These are phyloP conservation scores for Poeciliopsis presidionis DNA, from an alignment of 2,797 vertebrate genomes.

Conservation along the genomic window DNA sequence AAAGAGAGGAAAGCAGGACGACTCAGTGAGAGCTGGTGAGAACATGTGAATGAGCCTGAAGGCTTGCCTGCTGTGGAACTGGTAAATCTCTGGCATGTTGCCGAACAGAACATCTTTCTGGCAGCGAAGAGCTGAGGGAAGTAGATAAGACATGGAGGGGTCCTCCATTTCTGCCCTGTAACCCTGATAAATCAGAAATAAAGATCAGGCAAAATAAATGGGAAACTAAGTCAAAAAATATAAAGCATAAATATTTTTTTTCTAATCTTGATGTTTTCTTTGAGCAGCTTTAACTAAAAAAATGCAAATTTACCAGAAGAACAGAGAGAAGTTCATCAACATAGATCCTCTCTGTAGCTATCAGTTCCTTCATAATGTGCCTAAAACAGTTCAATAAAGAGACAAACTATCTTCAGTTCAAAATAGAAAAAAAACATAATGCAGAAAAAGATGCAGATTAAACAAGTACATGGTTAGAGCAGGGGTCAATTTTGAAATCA, in stretches of 20 bases:
- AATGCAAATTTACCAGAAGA: conserved; percentile 84
- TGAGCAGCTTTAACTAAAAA: not conserved
- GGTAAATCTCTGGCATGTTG: conserved; percentile 97
- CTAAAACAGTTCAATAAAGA: conserved; percentile 66
- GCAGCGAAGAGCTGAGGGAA: conserved; percentile 87
- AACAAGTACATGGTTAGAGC: not conserved
- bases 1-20: conserved; percentile 22
- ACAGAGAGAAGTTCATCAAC: conserved; percentile 93
- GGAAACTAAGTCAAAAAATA: not conserved
- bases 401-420: not conserved
- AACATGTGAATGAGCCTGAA: conserved; percentile 22
- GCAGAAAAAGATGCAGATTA: not conserved
- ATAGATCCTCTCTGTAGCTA: conserved; percentile 93
- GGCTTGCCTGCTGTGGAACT: conserved; percentile 94
- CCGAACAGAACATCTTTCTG: conserved; percentile 94
- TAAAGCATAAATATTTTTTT: not conserved
- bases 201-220: not conserved
- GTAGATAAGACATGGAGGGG: conserved; percentile 85
- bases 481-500: not conserved
- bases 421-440: not conserved
- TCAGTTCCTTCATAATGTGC: conserved; percentile 93
- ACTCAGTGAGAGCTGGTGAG: conserved; percentile 32
- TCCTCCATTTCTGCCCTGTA: conserved; percentile 97
- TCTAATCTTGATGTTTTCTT: not conserved
- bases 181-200: conserved; percentile 78